phyloP scores from a whole-genome alignment of 2,113 vertebrate species.

The Coryphaenoides rupestris region DNA sequence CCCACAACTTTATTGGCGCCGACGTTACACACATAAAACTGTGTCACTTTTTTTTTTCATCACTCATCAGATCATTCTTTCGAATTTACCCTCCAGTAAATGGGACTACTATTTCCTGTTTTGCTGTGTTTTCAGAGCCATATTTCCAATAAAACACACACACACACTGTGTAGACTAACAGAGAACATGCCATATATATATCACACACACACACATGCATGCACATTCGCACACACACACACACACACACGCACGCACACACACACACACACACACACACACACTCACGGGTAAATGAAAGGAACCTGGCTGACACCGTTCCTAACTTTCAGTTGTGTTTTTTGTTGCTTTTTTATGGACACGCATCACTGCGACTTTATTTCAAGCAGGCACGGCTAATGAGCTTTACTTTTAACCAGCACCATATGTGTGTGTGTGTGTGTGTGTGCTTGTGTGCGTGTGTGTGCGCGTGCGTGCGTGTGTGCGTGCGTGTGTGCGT shows the following conservation, averaged over 20 bases:
- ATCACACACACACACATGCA: not conserved
- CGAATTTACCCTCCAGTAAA: no score
- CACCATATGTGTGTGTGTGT: slow-evolving; percentile 58
- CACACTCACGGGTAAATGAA: slow-evolving; percentile 27
- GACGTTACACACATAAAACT: no score
- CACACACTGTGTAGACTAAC: no score
- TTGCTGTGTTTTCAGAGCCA: no score
- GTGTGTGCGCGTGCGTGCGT: not conserved
- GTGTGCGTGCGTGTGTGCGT: no score
- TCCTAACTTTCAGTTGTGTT: slow-evolving; percentile 60
- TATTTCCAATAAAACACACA: not conserved
- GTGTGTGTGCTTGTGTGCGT: no score
- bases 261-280: slow-evolving; percentile 10
- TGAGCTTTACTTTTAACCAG: slow-evolving; percentile 71
- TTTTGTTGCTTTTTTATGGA: slow-evolving; percentile 77
- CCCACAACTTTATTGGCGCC: no score
- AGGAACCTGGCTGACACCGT: slow-evolving; percentile 62
- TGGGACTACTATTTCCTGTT: no score
- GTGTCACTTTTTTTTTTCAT: no score
- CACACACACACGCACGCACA: not conserved
- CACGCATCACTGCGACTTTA: slow-evolving; percentile 73
- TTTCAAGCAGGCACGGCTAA: slow-evolving; percentile 73
- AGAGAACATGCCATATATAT: no score
- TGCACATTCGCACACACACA: slow-evolving; percentile 4
- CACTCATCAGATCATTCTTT: no score